Base-by-base conservation (phyloP, 2,888 invertebrate genomes). In the Leistus spinibarbis region DNA sequence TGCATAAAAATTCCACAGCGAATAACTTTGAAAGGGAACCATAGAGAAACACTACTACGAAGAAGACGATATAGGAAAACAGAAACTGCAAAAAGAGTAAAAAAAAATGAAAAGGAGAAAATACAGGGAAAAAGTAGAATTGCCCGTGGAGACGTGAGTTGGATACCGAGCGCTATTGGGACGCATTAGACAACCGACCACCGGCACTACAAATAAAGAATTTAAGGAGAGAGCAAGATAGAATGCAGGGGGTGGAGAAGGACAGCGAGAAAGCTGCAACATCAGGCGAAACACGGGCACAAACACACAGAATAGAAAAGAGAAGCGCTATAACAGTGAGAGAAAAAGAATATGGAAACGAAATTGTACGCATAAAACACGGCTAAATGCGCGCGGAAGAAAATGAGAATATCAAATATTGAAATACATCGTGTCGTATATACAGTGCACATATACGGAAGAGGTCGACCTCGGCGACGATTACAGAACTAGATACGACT, bases 111-210 rank as follows among this genome's bases (percentile, higher is more conserved):
- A 64, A 64, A n/a, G 78, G 76, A 76, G 78, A 79, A 78, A 79
- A 79, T 77, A 78, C 77, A 76, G 69, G 76, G 71, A 70, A 77
- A 78, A 78, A 78, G 78, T 77, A 78, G 76, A 73, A 76, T 77
- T 77, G 78, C 77, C 70, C 76, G 57, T 71, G 76, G 77, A 65
- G 76, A 80, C 78, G 79, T 79, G 80, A 76, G 77, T 77, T 76
- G 79, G 78, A 79, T 77, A 76, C 78, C 74, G 76, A 78, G 75
- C 76, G 79, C 79, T 77, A 76, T 72, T 76, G 79, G 80, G 79
- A 80, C 79, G 74, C 79, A 80, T 80, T 80, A 79, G 72, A 64
- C 68, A 77, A 68, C 77, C 77, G 71, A 69, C 75, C 27, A 64
- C 77, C 70, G 56, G 70, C 77, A 77, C 76, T 20, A 76, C 76